Evolutionary conservation across 2,113 vertebrate genomes (phyloP).

Genomic region (Psettodes erumei): DNA sequence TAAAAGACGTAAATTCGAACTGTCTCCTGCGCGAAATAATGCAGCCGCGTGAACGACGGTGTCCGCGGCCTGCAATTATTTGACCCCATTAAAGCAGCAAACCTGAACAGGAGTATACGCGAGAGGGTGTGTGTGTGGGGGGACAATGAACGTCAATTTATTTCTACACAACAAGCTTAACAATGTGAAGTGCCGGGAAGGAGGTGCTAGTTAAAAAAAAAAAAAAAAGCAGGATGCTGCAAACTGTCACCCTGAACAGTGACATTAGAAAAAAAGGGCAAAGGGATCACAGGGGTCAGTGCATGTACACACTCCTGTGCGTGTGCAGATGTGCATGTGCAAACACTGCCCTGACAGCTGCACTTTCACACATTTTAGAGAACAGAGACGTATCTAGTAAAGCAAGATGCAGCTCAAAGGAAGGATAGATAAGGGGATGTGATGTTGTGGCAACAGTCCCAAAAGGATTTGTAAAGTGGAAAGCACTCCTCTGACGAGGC

Average conservation of each 20-base stretch:
- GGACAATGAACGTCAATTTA: constrained; percentile 23
- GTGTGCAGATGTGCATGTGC: constrained; percentile 15
- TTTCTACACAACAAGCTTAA: constrained; percentile 32
- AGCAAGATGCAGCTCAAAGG: constrained; percentile 21
- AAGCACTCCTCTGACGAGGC: too few species aligned
- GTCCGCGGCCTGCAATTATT: constrained; percentile 32
- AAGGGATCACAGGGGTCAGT: constrained; percentile 16
- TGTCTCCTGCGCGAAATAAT: constrained; percentile 47
- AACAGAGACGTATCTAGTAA: constrained; percentile 34
- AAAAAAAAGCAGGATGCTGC: neutral
- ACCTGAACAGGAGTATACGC: constrained; percentile 38
- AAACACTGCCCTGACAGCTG: constrained; percentile 49
- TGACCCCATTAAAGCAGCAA: constrained; percentile 48
- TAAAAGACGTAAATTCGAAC: constrained; percentile 58
- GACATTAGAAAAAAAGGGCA: constrained; percentile 44
- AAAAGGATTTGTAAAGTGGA: constrained; percentile 3
- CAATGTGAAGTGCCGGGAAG: constrained; percentile 13
- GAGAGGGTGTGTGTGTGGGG: neutral
- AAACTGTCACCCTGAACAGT: neutral
- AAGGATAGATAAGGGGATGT: constrained; percentile 34
- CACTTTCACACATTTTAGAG: constrained; percentile 43
- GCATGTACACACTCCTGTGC: constrained; percentile 12
- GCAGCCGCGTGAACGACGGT: constrained; percentile 14
- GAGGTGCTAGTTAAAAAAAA: neutral
- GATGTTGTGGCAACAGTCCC: neutral